These are phyloP conservation scores for Drosophila eohydei DNA, from an alignment of 2,888 invertebrate species.

Conservation along the genomic window DNA sequence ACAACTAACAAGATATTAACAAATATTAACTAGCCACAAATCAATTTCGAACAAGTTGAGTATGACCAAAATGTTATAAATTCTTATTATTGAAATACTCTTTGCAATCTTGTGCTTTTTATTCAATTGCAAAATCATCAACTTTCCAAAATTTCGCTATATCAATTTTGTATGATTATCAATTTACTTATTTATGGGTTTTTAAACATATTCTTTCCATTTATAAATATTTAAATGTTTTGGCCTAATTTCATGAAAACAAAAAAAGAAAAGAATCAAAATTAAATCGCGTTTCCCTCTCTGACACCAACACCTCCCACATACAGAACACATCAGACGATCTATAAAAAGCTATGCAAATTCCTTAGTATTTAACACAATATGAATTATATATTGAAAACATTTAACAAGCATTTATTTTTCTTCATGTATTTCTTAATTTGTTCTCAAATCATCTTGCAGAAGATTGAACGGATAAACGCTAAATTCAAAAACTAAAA, in stretches of 20 bases:
- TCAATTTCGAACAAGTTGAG: slow-evolving; percentile 76
- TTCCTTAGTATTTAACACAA: slow-evolving; percentile 45
- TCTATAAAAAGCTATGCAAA: slow-evolving; percentile 30
- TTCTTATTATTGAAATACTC: slow-evolving; percentile 62
- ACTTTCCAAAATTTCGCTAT: slow-evolving; percentile 57
- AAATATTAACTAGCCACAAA: slow-evolving; percentile 54
- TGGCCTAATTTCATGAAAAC: slow-evolving; percentile 22
- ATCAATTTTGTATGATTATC: slow-evolving; percentile 13
- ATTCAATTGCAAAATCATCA: slow-evolving; percentile 58
- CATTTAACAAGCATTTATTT: slow-evolving; percentile 73
- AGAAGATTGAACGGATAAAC: slow-evolving; percentile 85
- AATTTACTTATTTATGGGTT: slow-evolving; percentile 26
- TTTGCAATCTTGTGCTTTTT: slow-evolving; percentile 69
- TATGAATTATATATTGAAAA: slow-evolving; percentile 57
- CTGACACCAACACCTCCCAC: slow-evolving; percentile 33
- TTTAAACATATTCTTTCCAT: slow-evolving; percentile 25
- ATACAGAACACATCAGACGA: slow-evolving; percentile 29
- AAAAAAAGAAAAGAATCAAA: slow-evolving; percentile 3
- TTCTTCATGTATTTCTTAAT: slow-evolving; percentile 79
- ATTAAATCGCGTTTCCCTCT: slow-evolving; percentile 44
- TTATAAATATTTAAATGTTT: slow-evolving; percentile 35
- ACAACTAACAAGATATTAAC: slow-evolving; percentile 35
- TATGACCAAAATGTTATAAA: slow-evolving; percentile 68
- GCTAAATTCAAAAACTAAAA: slow-evolving; percentile 67
- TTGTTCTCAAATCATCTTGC: slow-evolving; percentile 84